Evolutionary conservation across 2,888 invertebrate species (phyloP).

Genomic region (Euphydryas editha): DNA sequence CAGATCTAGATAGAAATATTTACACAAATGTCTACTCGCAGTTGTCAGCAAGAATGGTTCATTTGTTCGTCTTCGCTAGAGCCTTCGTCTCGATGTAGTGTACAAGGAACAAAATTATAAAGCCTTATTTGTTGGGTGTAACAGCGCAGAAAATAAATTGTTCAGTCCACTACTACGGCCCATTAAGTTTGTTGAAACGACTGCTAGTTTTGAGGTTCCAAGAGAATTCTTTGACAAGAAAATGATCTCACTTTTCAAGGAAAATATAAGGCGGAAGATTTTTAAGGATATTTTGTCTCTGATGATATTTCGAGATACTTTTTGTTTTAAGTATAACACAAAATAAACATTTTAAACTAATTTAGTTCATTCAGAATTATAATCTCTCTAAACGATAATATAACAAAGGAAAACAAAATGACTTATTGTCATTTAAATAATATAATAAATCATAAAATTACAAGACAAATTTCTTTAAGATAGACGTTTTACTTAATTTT

Average conservation of each 20-base stretch:
- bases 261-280: neutral
- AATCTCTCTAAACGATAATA: too few relatives aligned
- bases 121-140: slow-evolving; percentile 6
- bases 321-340: too few relatives aligned
- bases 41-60: too few relatives aligned
- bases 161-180: neutral
- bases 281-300: neutral
- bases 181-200: slow-evolving; percentile 5
- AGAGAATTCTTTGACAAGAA: slow-evolving; percentile 2
- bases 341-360: too few relatives aligned
- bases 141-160: slow-evolving; percentile 13
- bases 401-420: too few relatives aligned
- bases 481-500: too few relatives aligned
- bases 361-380: too few relatives aligned
- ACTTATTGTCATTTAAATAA: too few relatives aligned
- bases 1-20: too few relatives aligned
- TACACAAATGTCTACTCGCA: too few relatives aligned
- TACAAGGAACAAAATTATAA: neutral
- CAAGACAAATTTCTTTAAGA: too few relatives aligned
- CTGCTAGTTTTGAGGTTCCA: neutral
- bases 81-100: neutral
- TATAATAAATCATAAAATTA: too few relatives aligned
- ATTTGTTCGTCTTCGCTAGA: neutral
- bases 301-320: neutral
- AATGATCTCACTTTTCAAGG: neutral